A percentile compares a stretch with the other conserved stretches of the same genome.
phyloP scores from a whole-genome alignment of 2,113 vertebrate species.

The Mugil cephalus region DNA sequence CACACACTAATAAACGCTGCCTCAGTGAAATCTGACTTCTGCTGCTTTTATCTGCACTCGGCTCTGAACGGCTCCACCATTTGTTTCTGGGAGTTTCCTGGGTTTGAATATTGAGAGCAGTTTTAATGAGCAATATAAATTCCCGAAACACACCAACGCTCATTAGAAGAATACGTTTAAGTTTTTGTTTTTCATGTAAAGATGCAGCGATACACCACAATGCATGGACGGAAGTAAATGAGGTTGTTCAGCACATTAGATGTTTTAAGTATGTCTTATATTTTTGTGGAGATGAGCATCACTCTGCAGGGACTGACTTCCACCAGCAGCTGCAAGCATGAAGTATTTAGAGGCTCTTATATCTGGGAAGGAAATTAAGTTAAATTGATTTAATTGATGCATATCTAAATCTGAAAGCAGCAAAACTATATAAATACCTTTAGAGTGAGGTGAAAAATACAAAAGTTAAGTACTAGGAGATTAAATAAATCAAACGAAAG shows the following conservation, averaged over 20 bases:
- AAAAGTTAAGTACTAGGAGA: too few relatives aligned
- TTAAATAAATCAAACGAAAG: too few relatives aligned
- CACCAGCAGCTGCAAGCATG: neutral
- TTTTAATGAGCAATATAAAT: conserved; percentile 52
- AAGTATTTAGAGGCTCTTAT: neutral
- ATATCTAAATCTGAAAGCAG: too few relatives aligned
- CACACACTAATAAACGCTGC: conserved; percentile 16
- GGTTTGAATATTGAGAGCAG: conserved; percentile 30
- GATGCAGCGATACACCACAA: conserved; percentile 14
- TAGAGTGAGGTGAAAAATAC: too few relatives aligned
- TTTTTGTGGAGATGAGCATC: neutral
- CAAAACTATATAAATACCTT: too few relatives aligned
- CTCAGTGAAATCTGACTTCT: conserved; percentile 28
- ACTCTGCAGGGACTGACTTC: neutral
- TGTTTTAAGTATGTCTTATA: too few relatives aligned
- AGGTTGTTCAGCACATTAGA: too few relatives aligned
- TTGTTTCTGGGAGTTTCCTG: conserved; percentile 20
- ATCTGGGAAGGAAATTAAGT: too few relatives aligned
- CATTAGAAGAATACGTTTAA: conserved; percentile 50
- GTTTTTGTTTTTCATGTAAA: conserved; percentile 46
- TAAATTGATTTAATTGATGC: too few relatives aligned
- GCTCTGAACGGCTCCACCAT: conserved; percentile 16
- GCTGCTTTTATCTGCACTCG: conserved; percentile 26
- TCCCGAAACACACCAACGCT: conserved; percentile 35
- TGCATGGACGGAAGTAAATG: too few relatives aligned